phyloP scores from a whole-genome alignment of 2,113 vertebrate species.

The Sebastes fasciatus region DNA sequence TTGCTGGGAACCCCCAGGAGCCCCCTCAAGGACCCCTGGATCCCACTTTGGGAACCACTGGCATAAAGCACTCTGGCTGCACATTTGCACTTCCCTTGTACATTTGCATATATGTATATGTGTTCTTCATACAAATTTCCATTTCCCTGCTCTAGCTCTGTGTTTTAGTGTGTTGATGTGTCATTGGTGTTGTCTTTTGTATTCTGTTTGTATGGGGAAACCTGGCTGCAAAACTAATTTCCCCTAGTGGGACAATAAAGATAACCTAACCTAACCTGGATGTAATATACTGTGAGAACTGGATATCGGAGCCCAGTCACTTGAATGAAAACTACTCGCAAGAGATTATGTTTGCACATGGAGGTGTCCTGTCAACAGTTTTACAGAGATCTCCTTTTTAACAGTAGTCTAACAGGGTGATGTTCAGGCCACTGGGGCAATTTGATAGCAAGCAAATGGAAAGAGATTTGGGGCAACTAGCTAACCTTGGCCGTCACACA shows the following conservation, averaged over 20 bases:
- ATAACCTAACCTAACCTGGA: no score
- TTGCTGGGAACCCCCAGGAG: no score
- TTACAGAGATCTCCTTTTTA: not conserved
- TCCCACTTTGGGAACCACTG: no score
- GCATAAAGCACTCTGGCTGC: not conserved
- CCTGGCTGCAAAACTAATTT: not conserved
- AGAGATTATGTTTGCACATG: not conserved
- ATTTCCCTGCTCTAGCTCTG: not conserved
- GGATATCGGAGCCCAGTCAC: not conserved
- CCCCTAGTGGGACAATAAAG: not conserved
- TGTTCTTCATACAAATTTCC: not conserved
- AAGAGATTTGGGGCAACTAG: not conserved
- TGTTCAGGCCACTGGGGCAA: no score
- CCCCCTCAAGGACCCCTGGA: no score
- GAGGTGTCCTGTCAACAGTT: not conserved
- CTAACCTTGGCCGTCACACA: not conserved
- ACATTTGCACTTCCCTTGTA: not conserved
- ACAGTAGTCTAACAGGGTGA: not conserved
- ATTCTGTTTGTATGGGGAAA: not conserved
- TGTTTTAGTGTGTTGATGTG: not conserved
- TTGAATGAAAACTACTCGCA: not conserved
- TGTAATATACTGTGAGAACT: not conserved
- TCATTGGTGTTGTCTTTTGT: not conserved
- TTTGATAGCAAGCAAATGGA: not conserved
- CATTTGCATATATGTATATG: not conserved